Base-by-base conservation (phyloP, 1,140 invertebrate genomes). In the Scaptomyza pallida region DNA sequence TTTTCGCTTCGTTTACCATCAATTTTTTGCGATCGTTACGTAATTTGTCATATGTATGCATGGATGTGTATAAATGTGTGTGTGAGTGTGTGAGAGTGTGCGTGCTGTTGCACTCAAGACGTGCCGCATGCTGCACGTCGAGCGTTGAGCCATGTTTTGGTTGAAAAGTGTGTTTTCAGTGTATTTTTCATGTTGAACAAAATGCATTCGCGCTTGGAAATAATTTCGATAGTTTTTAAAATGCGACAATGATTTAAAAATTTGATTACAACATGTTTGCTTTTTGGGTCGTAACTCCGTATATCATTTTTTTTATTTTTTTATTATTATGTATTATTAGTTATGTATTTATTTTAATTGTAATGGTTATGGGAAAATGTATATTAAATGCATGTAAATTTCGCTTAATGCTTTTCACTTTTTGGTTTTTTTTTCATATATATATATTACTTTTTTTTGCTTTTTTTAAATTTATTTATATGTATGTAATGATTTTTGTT, bases 191-290 rank as follows among this genome's bases (percentile, higher is more conserved):
- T 55, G 51, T 54, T 33, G 12, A 71, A 71, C 57, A 55, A 72
- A 75, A 62, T 67, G 50, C 23, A 33, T 71, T 69, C 44, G 71
- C 64, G 64, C 15, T 60, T 45, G 45, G 37, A 71, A 75, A 71
- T 37, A 47, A 61, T 72, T 63, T 26, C 60, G 50, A n/a, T 30
- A 9, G 63, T 79, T 62, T 86, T 60, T 74, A 54, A 81, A 88
- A 86, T 88, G 78, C 75, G 82, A 72, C 62, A 88, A 88, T 81
- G 65, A 78, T 75, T 81, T 88, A 75, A 82, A 86, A 86, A 72
- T 78, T 78, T 75, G 82, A 78, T 61, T 72, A 88, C 73, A 88
- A 88, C 69, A 69, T 60, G 68, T 60, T 50, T n/a, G n/a, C n/a
- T n/a, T n/a, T n/a, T n/a, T 30, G 43, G 19, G 35, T 63, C 16